Percentiles rank a stretch among this genome's conserved stretches.
phyloP scores from a whole-genome alignment of 1,140 invertebrate genomes.

The Amphibalanus amphitrite region DNA sequence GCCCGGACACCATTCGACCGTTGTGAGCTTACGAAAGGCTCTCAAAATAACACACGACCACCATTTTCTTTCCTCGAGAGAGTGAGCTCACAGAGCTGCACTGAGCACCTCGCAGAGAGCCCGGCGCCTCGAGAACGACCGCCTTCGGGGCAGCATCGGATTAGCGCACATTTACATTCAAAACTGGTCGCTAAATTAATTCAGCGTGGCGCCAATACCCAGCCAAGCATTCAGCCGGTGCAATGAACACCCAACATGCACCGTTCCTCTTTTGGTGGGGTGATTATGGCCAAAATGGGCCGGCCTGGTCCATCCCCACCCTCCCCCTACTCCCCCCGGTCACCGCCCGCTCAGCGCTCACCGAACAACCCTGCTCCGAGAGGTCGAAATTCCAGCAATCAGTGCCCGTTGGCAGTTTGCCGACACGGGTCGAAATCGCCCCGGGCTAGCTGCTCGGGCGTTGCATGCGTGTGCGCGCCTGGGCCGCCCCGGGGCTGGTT shows the following conservation, averaged over 20 bases:
- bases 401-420: not conserved
- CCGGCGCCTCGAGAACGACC: not conserved
- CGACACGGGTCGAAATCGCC: not conserved
- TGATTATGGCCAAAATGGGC: not conserved
- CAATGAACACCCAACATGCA: not conserved
- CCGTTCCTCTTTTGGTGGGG: not conserved
- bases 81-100: no score
- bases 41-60: no score
- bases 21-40: no score
- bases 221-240: no score
- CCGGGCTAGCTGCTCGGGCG: no score
- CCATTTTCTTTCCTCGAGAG: no score
- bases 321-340: no score
- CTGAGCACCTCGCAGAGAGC: no score
- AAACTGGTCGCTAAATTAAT: not conserved
- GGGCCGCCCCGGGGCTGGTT: not conserved
- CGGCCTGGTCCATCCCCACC: no score
- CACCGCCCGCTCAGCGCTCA: no score
- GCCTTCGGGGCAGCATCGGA: not conserved
- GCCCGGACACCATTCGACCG: no score
- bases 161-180: not conserved
- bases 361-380: no score
- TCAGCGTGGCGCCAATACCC: not conserved
- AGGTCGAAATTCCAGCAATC: not conserved
- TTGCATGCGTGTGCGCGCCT: not conserved